Evolutionary conservation across 1,140 invertebrate genomes (phyloP), one percentile per base, ranked within the genome.

Genomic region (Papilio glaucus): DNA sequence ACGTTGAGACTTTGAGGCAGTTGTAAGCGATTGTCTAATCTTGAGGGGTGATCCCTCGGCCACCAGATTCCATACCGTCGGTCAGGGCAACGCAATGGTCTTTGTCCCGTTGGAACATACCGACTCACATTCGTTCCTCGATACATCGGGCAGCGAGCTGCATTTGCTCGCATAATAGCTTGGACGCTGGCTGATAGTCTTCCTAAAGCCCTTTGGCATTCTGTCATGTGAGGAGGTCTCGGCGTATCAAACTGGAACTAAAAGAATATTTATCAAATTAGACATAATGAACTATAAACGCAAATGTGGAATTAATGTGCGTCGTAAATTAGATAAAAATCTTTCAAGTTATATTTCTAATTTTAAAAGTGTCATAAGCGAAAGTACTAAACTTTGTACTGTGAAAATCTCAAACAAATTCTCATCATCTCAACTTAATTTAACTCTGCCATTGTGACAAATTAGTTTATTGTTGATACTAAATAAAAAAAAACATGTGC

Each of bases 191-290:
- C 84, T 37, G 88, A 86, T 26, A 89, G 77, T n/a, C 88, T 80
- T 12, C 87, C 85, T 77, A 89, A 84, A 1, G 81, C 86, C 4
- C 84, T 79, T 68, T 90, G 88, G 49, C 83, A 85, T 13, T 89
- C 85, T 5, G 80, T 72, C 18, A 84, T 38, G 70, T 85, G 85
- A 7, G 81, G 84, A 26, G 82, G 82, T 60, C 85, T 77, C 24
- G 87, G 85, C 8, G 82, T 45, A 15, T 92, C 90, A 65, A 92
- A 90, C 77, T 92, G 90, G 68, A 92, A 89, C 88, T 92, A 74
- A 57, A 76, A 73, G n/a, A 65, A 61, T 75, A 72, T 63, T 67
- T 21, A 24, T 42, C 69, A 62, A 41, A 21, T 12, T 37, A 67
- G 8, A 65, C n/a, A 10, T 12, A n/a, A 15, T 26, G 4, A 71